Evolutionary conservation across 2,113 vertebrate species (phyloP), one percentile per base, ranked within the genome.

Genomic region (Progne subis): DNA sequence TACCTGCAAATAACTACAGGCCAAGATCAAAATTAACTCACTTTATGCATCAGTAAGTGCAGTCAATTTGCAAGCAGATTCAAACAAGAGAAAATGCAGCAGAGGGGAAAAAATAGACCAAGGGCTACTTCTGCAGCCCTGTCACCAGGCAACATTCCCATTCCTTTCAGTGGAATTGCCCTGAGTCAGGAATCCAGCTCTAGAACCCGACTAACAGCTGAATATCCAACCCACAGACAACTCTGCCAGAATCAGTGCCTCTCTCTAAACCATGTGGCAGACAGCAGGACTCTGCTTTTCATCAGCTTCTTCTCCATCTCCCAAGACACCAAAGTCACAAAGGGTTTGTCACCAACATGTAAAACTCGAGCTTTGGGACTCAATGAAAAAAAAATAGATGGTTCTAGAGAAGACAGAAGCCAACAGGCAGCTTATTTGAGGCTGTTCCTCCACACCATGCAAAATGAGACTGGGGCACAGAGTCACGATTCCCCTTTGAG

Each of bases 11-110:
- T 31, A 44, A 89, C 8, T 12, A 31, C 34, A 61, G 85, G 65
- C 60, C 84, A 64, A 89, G 52, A 90, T 55, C 34, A 76, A 91
- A 96, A 91, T 83, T 50, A 95, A 89, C 56, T 84, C 43, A 17
- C 43, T 94, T 87, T 43, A 85, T 63, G 90, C 90, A 89, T 39
- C 43, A 34, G 34, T 34, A 59, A 94, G 25, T 55, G 25, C 21
- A 67, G 43, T 6, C 25, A 7, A 52, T 92, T 79, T 90, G 72
- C 65, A 95, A 90, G 80, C 37, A 74, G 84, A 85, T 67, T 81
- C 19, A 76, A 94, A 47, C 8, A 2, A 83, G 63, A 85, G 12
- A 72, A 95, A 93, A 93, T 20, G 44, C 37, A 43, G 21, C 46
- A 70, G 80, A 20, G 8, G 16, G 57, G 4, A 47, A 57, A 57